Conservation (phyloP, 2,113 vertebrate genomes). For the Prochilodus magdalenae region DNA sequence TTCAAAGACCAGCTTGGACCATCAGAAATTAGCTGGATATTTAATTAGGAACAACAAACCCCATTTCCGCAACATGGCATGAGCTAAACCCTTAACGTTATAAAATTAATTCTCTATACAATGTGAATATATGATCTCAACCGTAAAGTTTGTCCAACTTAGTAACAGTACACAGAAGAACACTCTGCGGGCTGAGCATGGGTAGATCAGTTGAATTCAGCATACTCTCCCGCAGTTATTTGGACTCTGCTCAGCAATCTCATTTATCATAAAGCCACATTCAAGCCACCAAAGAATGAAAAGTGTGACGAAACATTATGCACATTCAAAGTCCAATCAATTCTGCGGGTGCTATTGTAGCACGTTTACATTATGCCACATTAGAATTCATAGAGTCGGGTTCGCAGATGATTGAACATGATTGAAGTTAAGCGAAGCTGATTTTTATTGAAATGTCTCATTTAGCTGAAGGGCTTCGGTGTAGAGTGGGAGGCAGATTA, state of each 20-base stretch:
- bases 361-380: conserved; percentile 5
- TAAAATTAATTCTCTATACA: too few relatives aligned
- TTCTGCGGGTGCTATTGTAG: not conserved
- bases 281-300: not conserved
- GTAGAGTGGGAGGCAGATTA: not conserved
- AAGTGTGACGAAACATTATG: conserved; percentile 18
- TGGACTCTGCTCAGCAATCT: not conserved
- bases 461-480: conserved; percentile 25
- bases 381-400: conserved; percentile 37
- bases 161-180: too few relatives aligned
- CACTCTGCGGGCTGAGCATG: too few relatives aligned
- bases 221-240: not conserved
- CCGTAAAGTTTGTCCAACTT: too few relatives aligned
- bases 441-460: conserved; percentile 48
- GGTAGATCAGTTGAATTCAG: too few relatives aligned
- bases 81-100: too few relatives aligned
- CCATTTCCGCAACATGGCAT: too few relatives aligned
- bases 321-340: not conserved
- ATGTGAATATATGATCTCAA: too few relatives aligned
- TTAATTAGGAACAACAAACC: too few relatives aligned
- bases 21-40: too few relatives aligned
- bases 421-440: conserved; percentile 43
- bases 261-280: conserved; percentile 12
- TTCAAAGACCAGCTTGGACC: too few relatives aligned
- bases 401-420: conserved; percentile 39